phyloP scores from a whole-genome alignment of 2,888 invertebrate genomes.

The Leptopilina drosophilae region DNA sequence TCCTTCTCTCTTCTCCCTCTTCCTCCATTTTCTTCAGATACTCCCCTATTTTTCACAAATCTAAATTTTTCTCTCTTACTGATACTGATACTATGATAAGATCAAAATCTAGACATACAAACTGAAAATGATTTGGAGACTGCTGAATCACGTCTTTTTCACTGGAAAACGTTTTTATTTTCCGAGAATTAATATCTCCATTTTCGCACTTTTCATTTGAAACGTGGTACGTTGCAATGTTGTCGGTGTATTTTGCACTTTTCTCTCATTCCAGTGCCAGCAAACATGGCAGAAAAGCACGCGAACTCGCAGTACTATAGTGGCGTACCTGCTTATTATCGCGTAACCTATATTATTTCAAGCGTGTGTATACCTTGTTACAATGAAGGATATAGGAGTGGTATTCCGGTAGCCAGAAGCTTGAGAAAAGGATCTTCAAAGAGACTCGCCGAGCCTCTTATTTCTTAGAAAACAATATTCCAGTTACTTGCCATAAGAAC shows the following conservation, averaged over 20 bases:
- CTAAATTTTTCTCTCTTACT: too few species aligned
- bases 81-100: too few species aligned
- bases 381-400: constrained; percentile 46
- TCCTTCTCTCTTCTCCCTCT: constrained; percentile 58
- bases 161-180: not conserved
- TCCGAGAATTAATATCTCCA: not conserved
- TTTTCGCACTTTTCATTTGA: constrained; percentile 31
- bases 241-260: constrained; percentile 20
- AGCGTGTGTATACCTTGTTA: constrained; percentile 50
- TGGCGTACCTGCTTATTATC: constrained; percentile 49
- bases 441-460: constrained; percentile 7
- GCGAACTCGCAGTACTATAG: constrained; percentile 43
- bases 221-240: constrained; percentile 7
- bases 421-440: constrained; percentile 37
- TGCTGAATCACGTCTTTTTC: not conserved
- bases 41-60: not conserved
- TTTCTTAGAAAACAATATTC: constrained; percentile 24
- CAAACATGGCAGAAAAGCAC: constrained; percentile 42
- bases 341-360: constrained; percentile 51
- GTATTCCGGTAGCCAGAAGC: constrained; percentile 40
- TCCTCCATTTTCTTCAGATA: constrained; percentile 14
- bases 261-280: constrained; percentile 37
- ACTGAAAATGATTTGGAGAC: too few species aligned
- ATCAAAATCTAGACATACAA: too few species aligned
- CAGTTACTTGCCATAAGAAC: constrained; percentile 6